Conservation (phyloP, 1,140 invertebrate species). For the Conopomorpha cramerella region DNA sequence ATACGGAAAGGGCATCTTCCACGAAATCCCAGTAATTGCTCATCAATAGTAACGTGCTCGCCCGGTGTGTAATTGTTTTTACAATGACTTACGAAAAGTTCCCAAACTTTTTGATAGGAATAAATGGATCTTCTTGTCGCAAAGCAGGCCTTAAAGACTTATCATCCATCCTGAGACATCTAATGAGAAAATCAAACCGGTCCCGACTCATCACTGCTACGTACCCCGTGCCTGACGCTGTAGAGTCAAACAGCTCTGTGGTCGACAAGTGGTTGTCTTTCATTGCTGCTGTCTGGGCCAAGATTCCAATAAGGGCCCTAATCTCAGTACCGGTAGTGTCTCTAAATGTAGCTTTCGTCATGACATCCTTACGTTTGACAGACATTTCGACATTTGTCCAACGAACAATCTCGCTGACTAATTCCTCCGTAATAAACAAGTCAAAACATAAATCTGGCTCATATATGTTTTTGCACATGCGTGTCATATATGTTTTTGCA, state of each 20-base stretch:
- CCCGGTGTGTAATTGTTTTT: constrained; percentile 6
- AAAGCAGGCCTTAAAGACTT: no score
- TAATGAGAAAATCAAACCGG: constrained; percentile 10
- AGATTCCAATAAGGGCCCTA: constrained; percentile 6
- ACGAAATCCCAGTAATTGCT: constrained; percentile 11
- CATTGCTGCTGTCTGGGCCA: constrained; percentile 7
- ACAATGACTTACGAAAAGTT: constrained; percentile 5
- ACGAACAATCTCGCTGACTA: no score
- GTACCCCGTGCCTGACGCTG: no score
- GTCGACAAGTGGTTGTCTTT: constrained; percentile 10
- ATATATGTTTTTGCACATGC: constrained; percentile 8
- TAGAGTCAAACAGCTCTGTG: constrained; percentile 8
- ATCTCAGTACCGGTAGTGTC: constrained; percentile 8
- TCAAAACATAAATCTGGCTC: no score
- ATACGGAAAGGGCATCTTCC: constrained; percentile 15
- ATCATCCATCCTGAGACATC: no score
- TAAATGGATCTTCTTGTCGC: constrained; percentile 7
- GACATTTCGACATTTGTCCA: no score
- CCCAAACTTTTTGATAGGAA: constrained; percentile 8
- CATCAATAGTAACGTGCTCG: constrained; percentile 7
- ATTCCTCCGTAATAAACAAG: no score
- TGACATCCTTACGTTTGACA: no score
- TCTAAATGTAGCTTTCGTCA: no score
- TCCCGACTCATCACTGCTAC: constrained; percentile 7
- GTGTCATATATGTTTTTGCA: no score